phyloP scores from a whole-genome alignment of 2,888 invertebrate species.

The Troglohyphantes excavatus region DNA sequence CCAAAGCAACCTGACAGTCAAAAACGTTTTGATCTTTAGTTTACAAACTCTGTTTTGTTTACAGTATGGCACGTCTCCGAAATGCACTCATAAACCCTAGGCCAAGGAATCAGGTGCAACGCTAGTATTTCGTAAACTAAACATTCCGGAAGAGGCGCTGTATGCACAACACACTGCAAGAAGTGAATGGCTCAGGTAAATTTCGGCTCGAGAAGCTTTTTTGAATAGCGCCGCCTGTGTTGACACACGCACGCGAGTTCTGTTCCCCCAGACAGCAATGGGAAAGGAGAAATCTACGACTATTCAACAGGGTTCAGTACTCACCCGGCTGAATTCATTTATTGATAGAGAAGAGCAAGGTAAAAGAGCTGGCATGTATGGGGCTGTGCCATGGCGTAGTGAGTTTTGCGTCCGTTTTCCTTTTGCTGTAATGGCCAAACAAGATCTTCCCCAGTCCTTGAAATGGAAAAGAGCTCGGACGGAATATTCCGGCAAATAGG shows the following conservation, averaged over 20 bases:
- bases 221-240: conserved; percentile 48
- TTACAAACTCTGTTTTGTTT: conserved; percentile 41
- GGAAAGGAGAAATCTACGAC: background rate
- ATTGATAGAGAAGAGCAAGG: conserved; percentile 61
- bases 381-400: background rate
- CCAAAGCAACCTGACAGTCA: background rate
- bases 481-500: conserved; percentile 49
- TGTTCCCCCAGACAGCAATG: too few relatives aligned
- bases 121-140: conserved; percentile 52
- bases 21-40: conserved; percentile 43
- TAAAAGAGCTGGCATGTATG: conserved; percentile 28
- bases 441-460: conserved; percentile 47
- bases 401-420: conserved; percentile 48
- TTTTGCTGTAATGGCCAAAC: conserved; percentile 64
- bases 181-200: conserved; percentile 55
- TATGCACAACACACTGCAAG: conserved; percentile 16
- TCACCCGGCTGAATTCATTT: conserved; percentile 62
- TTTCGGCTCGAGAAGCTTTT: conserved; percentile 36
- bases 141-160: conserved; percentile 33
- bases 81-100: conserved; percentile 10
- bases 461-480: conserved; percentile 40
- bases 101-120: conserved; percentile 51
- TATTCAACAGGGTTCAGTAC: conserved; percentile 43
- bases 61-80: conserved; percentile 45
- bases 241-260: conserved; percentile 49